These are phyloP conservation scores for Cosmorhoe ocellata DNA, from an alignment of 2,888 invertebrate species.

Conservation along the genomic window DNA sequence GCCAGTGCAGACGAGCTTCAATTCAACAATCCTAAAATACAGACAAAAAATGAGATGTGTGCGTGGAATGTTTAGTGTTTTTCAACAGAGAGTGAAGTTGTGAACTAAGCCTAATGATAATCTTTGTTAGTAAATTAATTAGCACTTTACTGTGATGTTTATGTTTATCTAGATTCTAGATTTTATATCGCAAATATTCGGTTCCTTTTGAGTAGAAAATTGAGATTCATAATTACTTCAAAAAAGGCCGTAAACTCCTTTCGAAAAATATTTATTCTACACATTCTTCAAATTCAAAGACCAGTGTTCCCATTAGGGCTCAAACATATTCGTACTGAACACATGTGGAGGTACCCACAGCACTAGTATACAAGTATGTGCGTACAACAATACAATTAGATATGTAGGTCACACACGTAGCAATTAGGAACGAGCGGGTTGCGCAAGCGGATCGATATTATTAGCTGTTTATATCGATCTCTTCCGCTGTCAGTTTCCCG, in stretches of 20 bases:
- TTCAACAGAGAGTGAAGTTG: constrained; percentile 3
- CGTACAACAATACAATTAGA: constrained; percentile 7
- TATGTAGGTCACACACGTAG: constrained; percentile 21
- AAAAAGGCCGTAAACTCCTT: not conserved
- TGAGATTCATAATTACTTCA: not conserved
- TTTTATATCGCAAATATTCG: no score
- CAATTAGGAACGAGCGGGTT: constrained; percentile 46
- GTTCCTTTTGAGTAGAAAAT: not conserved
- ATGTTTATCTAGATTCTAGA: not conserved
- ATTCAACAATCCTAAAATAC: constrained; percentile 10
- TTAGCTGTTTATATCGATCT: constrained; percentile 52
- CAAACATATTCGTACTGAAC: not conserved
- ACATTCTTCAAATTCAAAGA: not conserved
- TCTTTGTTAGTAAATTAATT: constrained; percentile 11
- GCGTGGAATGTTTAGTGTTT: constrained; percentile 11
- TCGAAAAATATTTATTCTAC: not conserved
- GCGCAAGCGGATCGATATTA: constrained; percentile 61
- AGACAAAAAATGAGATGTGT: constrained; percentile 11
- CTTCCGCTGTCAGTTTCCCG: constrained; percentile 71
- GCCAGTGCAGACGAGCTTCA: constrained; percentile 13
- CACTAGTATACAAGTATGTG: constrained; percentile 7
- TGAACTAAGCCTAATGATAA: constrained; percentile 14
- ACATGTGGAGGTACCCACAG: not conserved
- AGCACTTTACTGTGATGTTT: constrained; percentile 1
- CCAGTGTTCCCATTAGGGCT: not conserved